Evolutionary conservation across 2,113 vertebrate species (phyloP).

Genomic region (Prunella fulvescens): DNA sequence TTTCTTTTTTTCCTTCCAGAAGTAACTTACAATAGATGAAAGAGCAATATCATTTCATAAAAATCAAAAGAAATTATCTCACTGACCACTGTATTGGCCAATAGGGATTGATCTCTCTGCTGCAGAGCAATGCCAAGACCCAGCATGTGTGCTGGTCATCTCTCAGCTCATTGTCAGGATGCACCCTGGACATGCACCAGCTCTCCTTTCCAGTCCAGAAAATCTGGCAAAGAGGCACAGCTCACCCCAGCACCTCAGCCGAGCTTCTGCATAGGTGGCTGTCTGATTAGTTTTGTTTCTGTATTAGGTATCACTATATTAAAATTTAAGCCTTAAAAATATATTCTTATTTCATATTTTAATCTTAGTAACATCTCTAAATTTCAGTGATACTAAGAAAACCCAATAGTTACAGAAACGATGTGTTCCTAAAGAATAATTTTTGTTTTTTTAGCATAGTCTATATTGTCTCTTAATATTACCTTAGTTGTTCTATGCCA

Average conservation of each 20-base stretch:
- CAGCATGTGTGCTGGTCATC: accelerated
- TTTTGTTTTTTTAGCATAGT: neutral
- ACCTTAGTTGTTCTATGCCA: neutral
- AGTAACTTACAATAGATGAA: neutral
- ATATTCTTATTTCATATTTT: neutral
- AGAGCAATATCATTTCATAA: neutral
- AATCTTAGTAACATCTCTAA: neutral
- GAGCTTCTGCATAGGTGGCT: neutral
- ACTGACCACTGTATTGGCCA: neutral
- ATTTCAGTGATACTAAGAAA: neutral
- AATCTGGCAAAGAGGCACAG: neutral
- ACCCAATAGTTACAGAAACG: neutral
- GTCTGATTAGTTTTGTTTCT: neutral
- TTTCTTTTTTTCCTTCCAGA: neutral
- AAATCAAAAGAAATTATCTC: neutral
- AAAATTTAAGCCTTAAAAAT: neutral
- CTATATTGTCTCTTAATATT: neutral
- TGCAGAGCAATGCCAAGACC: neutral
- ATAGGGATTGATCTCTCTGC: accelerated
- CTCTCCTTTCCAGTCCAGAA: neutral
- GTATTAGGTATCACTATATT: neutral
- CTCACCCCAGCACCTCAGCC: neutral
- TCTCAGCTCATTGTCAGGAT: neutral
- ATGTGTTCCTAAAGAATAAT: neutral
- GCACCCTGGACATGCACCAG: neutral